Percentiles rank a stretch among this genome's conserved stretches.
phyloP scores from a whole-genome alignment of 2,113 vertebrate species.

The Ptilonorhynchus violaceus region DNA sequence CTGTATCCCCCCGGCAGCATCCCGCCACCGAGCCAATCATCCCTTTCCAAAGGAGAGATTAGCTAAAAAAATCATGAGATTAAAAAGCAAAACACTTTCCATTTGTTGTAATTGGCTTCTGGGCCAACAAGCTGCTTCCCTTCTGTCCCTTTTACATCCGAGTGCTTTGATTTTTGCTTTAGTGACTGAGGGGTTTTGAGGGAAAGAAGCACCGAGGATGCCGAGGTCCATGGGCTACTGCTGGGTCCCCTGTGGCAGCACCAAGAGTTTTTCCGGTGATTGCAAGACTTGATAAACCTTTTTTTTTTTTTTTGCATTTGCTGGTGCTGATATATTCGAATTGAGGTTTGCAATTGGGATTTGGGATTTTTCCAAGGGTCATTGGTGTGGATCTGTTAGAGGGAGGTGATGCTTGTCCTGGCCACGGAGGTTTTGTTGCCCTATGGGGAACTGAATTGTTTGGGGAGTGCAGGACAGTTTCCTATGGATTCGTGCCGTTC shows the following conservation, averaged over 20 bases:
- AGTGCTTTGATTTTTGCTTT: neutral
- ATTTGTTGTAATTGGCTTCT: neutral
- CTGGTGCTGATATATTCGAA: rapidly evolving
- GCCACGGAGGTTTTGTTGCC: rapidly evolving
- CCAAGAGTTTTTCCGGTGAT: rapidly evolving
- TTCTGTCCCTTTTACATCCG: neutral
- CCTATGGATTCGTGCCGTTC: neutral
- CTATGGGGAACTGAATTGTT: rapidly evolving
- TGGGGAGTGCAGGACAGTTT: neutral
- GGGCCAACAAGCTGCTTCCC: neutral
- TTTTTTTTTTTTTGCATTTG: neutral
- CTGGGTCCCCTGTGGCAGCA: neutral
- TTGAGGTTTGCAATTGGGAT: neutral
- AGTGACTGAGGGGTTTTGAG: neutral
- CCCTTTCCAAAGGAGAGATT: neutral
- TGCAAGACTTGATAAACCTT: neutral
- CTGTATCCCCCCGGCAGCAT: neutral
- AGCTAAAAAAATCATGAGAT: neutral
- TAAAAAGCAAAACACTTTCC: neutral
- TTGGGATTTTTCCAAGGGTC: neutral
- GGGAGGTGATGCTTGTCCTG: neutral
- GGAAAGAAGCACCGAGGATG: neutral
- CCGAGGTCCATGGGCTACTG: rapidly evolving
- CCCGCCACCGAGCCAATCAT: rapidly evolving
- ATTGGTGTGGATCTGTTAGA: rapidly evolving